phyloP scores from a whole-genome alignment of 2,113 vertebrate genomes.

The Agelaius phoeniceus region DNA sequence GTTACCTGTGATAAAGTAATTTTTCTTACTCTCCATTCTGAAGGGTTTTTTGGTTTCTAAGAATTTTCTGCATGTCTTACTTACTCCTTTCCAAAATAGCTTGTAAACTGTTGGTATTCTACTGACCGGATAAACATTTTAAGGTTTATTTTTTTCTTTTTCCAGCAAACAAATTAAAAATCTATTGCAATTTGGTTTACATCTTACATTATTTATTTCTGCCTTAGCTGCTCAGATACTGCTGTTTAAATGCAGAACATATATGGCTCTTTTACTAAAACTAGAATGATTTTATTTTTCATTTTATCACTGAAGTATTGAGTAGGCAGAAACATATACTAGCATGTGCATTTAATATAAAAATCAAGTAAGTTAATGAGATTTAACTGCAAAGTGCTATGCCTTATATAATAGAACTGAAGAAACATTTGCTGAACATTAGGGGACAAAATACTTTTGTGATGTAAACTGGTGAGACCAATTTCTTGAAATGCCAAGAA shows the following conservation, averaged over 20 bases:
- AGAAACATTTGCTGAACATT: not conserved
- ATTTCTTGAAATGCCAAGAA: conserved; percentile 23
- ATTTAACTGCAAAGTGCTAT: not conserved
- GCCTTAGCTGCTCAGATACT: not conserved
- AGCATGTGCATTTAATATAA: not conserved
- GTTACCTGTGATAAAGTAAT: not conserved
- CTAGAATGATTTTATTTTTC: not conserved
- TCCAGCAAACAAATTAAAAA: not conserved
- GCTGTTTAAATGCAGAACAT: not conserved
- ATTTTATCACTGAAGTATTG: not conserved
- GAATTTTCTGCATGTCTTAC: not conserved
- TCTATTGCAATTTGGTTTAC: not conserved
- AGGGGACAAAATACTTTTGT: not conserved
- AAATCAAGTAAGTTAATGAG: not conserved
- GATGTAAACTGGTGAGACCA: not conserved
- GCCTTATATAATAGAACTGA: not conserved
- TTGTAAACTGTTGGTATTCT: not conserved
- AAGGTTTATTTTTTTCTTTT: not conserved
- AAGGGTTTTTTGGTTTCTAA: not conserved
- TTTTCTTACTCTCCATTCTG: not conserved
- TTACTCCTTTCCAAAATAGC: not conserved
- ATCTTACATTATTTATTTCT: not conserved
- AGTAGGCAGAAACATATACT: not conserved
- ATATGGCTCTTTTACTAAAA: not conserved
- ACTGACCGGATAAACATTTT: not conserved